Percentiles rank a stretch among this genome's conserved stretches.
Evolutionary conservation across 2,113 vertebrate species (phyloP).

Genomic region (Phaethon lepturus): DNA sequence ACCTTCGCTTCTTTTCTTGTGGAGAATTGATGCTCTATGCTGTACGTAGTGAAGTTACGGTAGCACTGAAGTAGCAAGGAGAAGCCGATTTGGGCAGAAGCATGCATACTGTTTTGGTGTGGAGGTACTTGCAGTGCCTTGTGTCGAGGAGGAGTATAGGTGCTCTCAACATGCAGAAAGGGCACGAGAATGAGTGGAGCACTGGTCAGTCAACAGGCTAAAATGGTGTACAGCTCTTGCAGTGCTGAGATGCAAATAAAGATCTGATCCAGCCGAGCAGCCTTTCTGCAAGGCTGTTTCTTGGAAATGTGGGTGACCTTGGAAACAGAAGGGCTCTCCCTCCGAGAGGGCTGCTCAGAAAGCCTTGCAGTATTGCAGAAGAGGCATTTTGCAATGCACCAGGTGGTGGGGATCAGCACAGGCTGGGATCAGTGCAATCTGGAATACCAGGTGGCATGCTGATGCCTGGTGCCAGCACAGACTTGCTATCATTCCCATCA

Average conservation of each 20-base stretch:
- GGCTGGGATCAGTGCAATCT: slow-evolving; percentile 62
- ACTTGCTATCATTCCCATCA: not conserved
- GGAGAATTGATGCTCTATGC: not conserved
- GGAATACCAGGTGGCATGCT: slow-evolving; percentile 61
- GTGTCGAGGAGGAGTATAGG: not conserved
- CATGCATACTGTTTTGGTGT: rapidly evolving
- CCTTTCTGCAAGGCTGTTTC: not conserved
- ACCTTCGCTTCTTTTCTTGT: not conserved
- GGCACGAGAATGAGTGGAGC: not conserved
- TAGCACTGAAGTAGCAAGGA: not conserved
- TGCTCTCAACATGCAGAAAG: rapidly evolving
- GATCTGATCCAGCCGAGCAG: not conserved
- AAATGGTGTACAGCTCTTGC: not conserved
- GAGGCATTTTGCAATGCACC: slow-evolving; percentile 30
- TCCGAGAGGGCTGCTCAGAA: slow-evolving; percentile 14
- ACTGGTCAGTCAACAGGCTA: not conserved
- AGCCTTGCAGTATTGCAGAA: slow-evolving; percentile 37
- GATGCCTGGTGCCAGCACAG: slow-evolving; percentile 48
- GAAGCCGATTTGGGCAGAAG: not conserved
- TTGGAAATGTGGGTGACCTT: slow-evolving; percentile 40
- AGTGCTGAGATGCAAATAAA: not conserved
- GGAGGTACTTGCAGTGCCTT: rapidly evolving
- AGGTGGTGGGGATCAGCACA: slow-evolving; percentile 51
- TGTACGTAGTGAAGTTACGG: not conserved
- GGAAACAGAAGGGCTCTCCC: not conserved